Percentiles rank a stretch among this genome's conserved stretches.
These are phyloP conservation scores for Esperia sulphurella DNA, from an alignment of 2,888 invertebrate species.

Conservation along the genomic window DNA sequence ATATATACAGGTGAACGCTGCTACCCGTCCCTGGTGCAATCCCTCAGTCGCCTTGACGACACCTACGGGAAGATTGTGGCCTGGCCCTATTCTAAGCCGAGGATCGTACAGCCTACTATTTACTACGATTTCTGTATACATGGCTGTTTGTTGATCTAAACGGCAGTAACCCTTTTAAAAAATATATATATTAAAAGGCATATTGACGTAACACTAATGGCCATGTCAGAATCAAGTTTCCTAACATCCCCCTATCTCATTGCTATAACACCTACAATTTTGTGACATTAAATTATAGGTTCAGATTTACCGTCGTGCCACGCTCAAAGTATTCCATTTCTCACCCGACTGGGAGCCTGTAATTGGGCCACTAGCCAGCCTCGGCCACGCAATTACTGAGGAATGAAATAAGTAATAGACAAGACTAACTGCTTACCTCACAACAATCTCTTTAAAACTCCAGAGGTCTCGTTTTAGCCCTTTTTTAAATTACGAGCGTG, in stretches of 20 bases:
- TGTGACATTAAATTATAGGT: constrained; percentile 16
- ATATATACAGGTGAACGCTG: too few species aligned
- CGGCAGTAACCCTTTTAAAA: too few species aligned
- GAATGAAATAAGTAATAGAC: constrained; percentile 46
- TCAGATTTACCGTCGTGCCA: constrained; percentile 8
- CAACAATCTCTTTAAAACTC: constrained; percentile 23
- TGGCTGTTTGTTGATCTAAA: too few species aligned
- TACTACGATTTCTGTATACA: too few species aligned
- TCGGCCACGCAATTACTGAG: constrained; percentile 43
- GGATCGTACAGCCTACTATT: too few species aligned
- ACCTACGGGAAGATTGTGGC: too few species aligned
- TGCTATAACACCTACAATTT: constrained; percentile 16
- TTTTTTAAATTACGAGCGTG: constrained; percentile 21
- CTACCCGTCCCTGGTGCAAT: too few species aligned
- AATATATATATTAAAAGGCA: not conserved
- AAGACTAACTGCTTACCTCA: constrained; percentile 23
- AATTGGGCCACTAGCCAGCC: constrained; percentile 34
- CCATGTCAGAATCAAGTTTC: constrained; percentile 1
- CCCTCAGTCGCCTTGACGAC: too few species aligned
- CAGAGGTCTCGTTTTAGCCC: constrained; percentile 16
- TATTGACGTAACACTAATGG: not conserved
- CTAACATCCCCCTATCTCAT: constrained; percentile 4
- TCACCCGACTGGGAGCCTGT: constrained; percentile 32
- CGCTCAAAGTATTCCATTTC: constrained; percentile 23
- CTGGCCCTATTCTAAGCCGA: too few species aligned